Percentiles rank a stretch among this genome's conserved stretches.
Evolutionary conservation across 2,888 invertebrate genomes (phyloP).

Genomic region (Philopedon plagiatum): DNA sequence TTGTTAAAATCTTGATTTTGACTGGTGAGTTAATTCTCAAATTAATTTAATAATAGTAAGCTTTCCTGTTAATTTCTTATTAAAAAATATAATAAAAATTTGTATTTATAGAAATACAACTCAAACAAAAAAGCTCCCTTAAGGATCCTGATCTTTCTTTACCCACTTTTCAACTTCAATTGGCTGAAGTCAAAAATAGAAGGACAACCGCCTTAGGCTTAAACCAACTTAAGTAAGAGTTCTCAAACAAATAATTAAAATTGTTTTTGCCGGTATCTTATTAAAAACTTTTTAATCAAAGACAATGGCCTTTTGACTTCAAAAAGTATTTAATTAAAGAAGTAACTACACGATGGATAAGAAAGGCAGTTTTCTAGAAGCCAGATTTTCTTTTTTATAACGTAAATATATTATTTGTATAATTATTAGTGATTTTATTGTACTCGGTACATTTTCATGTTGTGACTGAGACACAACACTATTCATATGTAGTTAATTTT

Average conservation of each 20-base stretch:
- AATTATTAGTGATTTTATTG: too few relatives aligned
- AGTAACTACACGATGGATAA: background rate
- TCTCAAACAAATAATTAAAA: constrained; percentile 42
- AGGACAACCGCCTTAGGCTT: constrained; percentile 24
- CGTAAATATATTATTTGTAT: too few relatives aligned
- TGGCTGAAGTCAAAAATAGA: constrained; percentile 13
- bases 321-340: constrained; percentile 37
- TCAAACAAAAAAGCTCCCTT: background rate
- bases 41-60: too few relatives aligned
- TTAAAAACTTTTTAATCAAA: constrained; percentile 37
- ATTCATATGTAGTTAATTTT: too few relatives aligned
- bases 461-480: too few relatives aligned
- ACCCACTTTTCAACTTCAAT: background rate
- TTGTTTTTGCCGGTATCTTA: constrained; percentile 35
- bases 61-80: too few relatives aligned
- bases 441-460: too few relatives aligned
- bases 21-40: too few relatives aligned
- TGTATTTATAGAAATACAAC: background rate
- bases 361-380: background rate
- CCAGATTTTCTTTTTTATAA: too few relatives aligned
- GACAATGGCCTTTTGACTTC: constrained; percentile 23
- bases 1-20: too few relatives aligned
- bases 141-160: background rate
- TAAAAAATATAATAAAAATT: too few relatives aligned
- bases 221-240: constrained; percentile 27